Evolutionary conservation across 1,140 invertebrate genomes (phyloP).

Genomic region (Papilio polytes): DNA sequence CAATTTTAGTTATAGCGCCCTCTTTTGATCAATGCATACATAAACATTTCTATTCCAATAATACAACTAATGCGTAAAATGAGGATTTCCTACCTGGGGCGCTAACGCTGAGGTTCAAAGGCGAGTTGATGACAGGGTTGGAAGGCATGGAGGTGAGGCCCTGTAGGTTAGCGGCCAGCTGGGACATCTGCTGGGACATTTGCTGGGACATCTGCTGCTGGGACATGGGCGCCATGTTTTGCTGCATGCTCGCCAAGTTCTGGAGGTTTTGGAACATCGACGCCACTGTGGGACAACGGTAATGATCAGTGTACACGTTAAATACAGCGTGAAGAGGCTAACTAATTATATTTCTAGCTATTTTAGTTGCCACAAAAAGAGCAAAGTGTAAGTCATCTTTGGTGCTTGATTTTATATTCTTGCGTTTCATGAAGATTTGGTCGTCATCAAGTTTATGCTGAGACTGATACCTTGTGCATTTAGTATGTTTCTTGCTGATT

Average conservation of each 20-base stretch:
- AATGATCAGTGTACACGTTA: not conserved
- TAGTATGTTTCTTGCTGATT: too few relatives aligned
- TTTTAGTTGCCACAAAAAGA: too few relatives aligned
- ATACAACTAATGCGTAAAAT: not conserved
- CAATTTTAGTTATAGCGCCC: not conserved
- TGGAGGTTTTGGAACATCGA: slow-evolving; percentile 92
- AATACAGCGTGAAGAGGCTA: not conserved
- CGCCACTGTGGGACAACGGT: slow-evolving; percentile 85
- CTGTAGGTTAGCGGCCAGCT: slow-evolving; percentile 88
- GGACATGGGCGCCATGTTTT: slow-evolving; percentile 77
- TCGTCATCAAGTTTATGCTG: not conserved
- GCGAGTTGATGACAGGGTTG: slow-evolving; percentile 90
- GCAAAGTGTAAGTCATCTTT: not conserved
- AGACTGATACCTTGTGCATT: not conserved
- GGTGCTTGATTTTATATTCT: not conserved
- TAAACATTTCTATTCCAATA: not conserved
- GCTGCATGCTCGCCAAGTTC: slow-evolving; percentile 86
- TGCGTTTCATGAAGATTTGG: not conserved
- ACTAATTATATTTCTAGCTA: not conserved
- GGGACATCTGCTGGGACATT: slow-evolving; percentile 87
- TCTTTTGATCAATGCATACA: too few relatives aligned
- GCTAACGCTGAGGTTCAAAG: slow-evolving; percentile 91
- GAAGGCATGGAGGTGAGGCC: slow-evolving; percentile 87
- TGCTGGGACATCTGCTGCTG: slow-evolving; percentile 86
- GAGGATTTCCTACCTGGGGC: slow-evolving; percentile 83